Percentiles rank a stretch among this genome's conserved stretches.
These are phyloP conservation scores for Salvelinus sp. DNA, from an alignment of 2,113 vertebrate species.

Conservation along the genomic window DNA sequence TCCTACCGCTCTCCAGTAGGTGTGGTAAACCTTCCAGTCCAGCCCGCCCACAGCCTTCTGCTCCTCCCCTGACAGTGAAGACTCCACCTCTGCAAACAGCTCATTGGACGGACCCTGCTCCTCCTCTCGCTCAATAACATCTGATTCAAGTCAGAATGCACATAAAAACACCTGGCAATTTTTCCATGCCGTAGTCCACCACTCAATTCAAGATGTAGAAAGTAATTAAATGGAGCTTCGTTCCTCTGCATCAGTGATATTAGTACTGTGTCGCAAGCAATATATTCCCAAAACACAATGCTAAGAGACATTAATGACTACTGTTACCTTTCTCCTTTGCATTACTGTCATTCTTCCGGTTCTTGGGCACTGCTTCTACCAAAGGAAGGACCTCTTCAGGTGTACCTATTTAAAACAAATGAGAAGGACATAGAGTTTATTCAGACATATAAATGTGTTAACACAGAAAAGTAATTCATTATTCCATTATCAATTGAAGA, in stretches of 20 bases:
- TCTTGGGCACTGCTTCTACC: conserved; percentile 75
- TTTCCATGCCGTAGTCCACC: not conserved
- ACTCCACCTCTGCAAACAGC: conserved; percentile 14
- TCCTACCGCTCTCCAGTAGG: conserved; percentile 87
- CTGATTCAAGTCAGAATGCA: conserved; percentile 26
- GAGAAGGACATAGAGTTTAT: not conserved
- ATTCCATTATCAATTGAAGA: no score
- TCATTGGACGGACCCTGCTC: conserved; percentile 48
- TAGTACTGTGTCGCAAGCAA: not conserved
- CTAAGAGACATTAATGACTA: not conserved
- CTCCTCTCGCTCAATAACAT: conserved; percentile 37
- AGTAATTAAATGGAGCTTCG: no score
- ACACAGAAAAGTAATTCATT: not conserved
- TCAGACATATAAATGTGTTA: no score
- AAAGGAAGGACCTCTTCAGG: conserved; percentile 85
- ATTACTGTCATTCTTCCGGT: conserved; percentile 43
- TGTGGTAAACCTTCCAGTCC: conserved; percentile 84
- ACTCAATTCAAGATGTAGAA: not conserved
- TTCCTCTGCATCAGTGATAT: not conserved
- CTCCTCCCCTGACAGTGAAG: conserved; percentile 71
- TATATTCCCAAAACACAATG: not conserved
- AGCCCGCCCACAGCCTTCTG: conserved; percentile 87
- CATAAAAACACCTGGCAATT: not conserved
- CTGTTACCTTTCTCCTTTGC: conserved; percentile 69
- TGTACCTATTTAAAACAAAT: conserved; percentile 71